Evolutionary conservation across 2,797 vertebrate species (phyloP).

Genomic region (Pseudomugil gertrudae): DNA sequence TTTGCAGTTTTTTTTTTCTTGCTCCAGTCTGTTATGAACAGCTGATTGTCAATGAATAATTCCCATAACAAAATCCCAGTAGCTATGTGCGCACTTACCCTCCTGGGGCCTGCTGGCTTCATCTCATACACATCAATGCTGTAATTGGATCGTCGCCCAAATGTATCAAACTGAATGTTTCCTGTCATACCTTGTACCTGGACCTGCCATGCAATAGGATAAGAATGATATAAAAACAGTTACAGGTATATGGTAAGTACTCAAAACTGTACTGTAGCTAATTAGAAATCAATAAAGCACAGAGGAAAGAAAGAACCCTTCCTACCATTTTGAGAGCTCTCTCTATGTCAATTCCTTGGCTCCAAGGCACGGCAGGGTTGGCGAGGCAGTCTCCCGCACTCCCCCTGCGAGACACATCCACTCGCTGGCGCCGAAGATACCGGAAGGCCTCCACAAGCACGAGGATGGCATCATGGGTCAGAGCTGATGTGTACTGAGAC

Average conservation of each 20-base stretch:
- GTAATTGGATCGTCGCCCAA: conserved; percentile 95
- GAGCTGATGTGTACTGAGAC: conserved; percentile 92
- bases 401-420: conserved; percentile 94
- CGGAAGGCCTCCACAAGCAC: conserved; percentile 96
- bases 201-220: conserved; percentile 82
- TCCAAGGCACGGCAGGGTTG: conserved; percentile 98
- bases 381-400: conserved; percentile 97
- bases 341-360: conserved; percentile 98
- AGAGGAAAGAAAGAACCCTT: not conserved
- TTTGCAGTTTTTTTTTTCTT: conserved; percentile 2
- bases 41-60: conserved; percentile 26
- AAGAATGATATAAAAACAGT: conserved; percentile 16
- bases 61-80: conserved; percentile 39
- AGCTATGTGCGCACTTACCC: conserved; percentile 80
- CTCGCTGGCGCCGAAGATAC: conserved; percentile 93
- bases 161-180: conserved; percentile 98
- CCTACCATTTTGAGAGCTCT: conserved; percentile 97
- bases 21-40: conserved; percentile 27
- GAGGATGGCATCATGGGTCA: conserved; percentile 95
- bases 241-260: not conserved
- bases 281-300: not conserved
- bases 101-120: conserved; percentile 89
- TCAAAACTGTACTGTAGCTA: too few species aligned
- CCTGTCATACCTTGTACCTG: conserved; percentile 98
- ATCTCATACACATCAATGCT: conserved; percentile 98